Conservation (phyloP, 1,140 invertebrate genomes). For the Halotydeus destructor region DNA sequence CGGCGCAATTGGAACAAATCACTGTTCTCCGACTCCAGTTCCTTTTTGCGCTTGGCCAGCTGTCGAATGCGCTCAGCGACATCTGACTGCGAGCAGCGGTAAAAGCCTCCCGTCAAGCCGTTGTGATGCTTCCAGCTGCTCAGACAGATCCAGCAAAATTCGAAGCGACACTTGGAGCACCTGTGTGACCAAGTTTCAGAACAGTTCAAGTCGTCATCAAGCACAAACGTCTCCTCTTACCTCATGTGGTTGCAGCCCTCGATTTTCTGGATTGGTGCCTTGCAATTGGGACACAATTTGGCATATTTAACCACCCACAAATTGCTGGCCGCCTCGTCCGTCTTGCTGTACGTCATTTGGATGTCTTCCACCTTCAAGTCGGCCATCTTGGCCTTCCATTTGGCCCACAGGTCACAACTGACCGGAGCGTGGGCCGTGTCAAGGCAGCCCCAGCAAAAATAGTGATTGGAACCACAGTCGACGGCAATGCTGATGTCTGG, state of each 20-base stretch:
- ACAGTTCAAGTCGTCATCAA: no score
- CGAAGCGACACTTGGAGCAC: slow-evolving; percentile 51
- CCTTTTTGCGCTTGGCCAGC: no score
- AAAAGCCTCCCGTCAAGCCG: slow-evolving; percentile 46
- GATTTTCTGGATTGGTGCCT: slow-evolving; percentile 49
- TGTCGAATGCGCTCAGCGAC: slow-evolving; percentile 39
- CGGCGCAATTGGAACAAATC: slow-evolving; percentile 37
- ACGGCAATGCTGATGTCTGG: slow-evolving; percentile 37
- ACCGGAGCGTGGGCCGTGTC: slow-evolving; percentile 47
- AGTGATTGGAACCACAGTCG: slow-evolving; percentile 49
- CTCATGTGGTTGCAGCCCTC: slow-evolving; percentile 58
- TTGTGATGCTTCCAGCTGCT: slow-evolving; percentile 51
- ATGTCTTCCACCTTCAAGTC: slow-evolving; percentile 42
- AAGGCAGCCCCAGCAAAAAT: slow-evolving; percentile 46
- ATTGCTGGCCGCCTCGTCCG: slow-evolving; percentile 43
- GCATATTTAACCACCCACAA: slow-evolving; percentile 49
- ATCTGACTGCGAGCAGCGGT: slow-evolving; percentile 46
- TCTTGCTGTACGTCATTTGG: slow-evolving; percentile 32
- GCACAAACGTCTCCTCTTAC: no score
- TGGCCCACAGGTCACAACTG: slow-evolving; percentile 40
- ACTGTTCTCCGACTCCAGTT: slow-evolving; percentile 32
- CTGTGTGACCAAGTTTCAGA: no score
- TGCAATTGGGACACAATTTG: slow-evolving; percentile 47
- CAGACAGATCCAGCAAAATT: slow-evolving; percentile 52
- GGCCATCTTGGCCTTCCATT: slow-evolving; percentile 39